Conservation (phyloP, 2,797 vertebrate species). For the Monodelphis domestica region DNA sequence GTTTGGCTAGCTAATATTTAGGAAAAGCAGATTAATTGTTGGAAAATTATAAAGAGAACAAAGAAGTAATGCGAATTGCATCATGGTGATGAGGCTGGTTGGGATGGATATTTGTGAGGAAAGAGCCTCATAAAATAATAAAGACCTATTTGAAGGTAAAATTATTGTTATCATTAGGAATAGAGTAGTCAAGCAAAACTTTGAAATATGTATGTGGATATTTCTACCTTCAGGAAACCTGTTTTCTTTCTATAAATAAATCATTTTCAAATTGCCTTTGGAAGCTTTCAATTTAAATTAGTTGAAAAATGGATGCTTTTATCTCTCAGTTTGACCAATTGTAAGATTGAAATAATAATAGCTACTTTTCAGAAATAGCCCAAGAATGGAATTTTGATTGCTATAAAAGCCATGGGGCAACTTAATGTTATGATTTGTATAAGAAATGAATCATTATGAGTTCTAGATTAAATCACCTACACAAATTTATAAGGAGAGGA, state of each 20-base stretch:
- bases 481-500: background rate
- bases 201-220: conserved; percentile 14
- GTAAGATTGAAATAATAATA: background rate
- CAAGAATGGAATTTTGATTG: conserved; percentile 11
- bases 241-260: background rate
- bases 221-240: conserved; percentile 9
- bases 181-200: background rate
- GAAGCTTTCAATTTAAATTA: conserved; percentile 8
- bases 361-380: background rate
- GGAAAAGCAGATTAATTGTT: background rate
- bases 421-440: conserved; percentile 1
- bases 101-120: background rate
- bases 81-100: background rate
- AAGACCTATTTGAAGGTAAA: background rate
- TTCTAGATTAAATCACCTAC: background rate
- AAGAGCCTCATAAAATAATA: background rate
- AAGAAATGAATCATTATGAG: background rate
- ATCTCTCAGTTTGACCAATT: background rate
- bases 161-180: background rate
- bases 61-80: background rate
- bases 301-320: background rate
- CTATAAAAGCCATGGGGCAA: conserved; percentile 35
- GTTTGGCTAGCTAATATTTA: background rate
- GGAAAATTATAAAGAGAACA: background rate
- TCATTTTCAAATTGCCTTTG: conserved; percentile 1